Evolutionary conservation across 2,113 vertebrate species (phyloP).

Genomic region (Passer domesticus): DNA sequence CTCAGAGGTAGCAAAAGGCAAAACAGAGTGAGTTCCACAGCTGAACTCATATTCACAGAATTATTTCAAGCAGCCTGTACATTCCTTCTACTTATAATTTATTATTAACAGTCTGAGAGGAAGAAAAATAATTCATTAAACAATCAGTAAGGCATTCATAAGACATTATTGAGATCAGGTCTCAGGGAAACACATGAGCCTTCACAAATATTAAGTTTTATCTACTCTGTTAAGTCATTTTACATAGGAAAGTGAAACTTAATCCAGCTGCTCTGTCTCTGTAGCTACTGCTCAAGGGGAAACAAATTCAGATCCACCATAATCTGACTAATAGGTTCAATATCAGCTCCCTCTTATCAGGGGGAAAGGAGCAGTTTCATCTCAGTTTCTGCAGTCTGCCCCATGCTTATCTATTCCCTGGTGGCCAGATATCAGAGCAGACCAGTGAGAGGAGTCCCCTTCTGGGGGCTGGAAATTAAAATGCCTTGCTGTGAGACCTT

Average conservation of each 20-base stretch:
- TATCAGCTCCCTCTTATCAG: conserved; percentile 9
- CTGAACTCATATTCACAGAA: background rate
- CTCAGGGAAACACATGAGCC: conserved; percentile 37
- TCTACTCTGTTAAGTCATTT: conserved; percentile 61
- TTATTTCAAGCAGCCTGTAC: conserved; percentile 15
- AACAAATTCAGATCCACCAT: conserved; percentile 40
- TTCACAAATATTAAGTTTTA: conserved; percentile 61
- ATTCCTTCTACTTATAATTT: conserved; percentile 24
- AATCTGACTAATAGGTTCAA: conserved; percentile 57
- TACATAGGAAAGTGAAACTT: conserved; percentile 47
- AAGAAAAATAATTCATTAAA: conserved; percentile 64
- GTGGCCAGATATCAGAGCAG: background rate
- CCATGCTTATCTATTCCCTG: background rate
- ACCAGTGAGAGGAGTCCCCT: background rate
- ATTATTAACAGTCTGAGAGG: conserved; percentile 40
- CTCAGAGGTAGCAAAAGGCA: background rate
- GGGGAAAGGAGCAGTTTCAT: conserved; percentile 29
- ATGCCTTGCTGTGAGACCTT: background rate
- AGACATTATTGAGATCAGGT: conserved; percentile 49
- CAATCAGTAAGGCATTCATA: conserved; percentile 48
- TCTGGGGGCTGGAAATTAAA: background rate
- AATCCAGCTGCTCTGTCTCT: conserved; percentile 44
- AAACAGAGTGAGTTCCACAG: background rate
- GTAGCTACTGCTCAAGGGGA: conserved; percentile 36
- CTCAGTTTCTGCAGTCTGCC: conserved; percentile 6